Percentiles rank a stretch among this genome's conserved stretches.
Conservation (phyloP, 2,888 invertebrate species). For the Petrolisthes cinctipes region DNA sequence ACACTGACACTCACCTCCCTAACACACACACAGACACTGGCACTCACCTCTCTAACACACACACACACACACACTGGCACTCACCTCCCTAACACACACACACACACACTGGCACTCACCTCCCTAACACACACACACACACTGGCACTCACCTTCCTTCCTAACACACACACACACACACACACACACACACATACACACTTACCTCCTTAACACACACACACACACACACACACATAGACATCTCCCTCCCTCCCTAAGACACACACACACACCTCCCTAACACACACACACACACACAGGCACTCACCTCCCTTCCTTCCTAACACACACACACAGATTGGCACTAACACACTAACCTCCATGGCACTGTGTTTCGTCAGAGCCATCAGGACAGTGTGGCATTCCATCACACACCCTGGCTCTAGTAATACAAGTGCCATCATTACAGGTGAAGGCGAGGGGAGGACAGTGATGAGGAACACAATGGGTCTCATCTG, state of each 20-base stretch:
- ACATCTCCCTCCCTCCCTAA: background rate
- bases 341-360: background rate
- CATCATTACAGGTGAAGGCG: constrained; percentile 73
- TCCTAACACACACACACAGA: background rate
- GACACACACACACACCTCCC: background rate
- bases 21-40: too few relatives aligned
- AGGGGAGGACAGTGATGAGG: constrained; percentile 51
- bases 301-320: too few relatives aligned
- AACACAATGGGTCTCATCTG: constrained; percentile 45
- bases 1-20: too few relatives aligned
- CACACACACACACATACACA: too few relatives aligned
- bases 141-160: too few relatives aligned
- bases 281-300: constrained; percentile 10
- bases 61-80: too few relatives aligned
- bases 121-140: too few relatives aligned
- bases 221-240: too few relatives aligned
- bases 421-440: constrained; percentile 76
- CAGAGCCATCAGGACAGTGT: constrained; percentile 78
- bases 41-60: background rate
- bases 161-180: too few relatives aligned
- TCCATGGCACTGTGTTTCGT: constrained; percentile 75
- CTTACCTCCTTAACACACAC: too few relatives aligned
- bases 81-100: background rate
- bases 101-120: too few relatives aligned
- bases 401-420: constrained; percentile 77